Conservation (phyloP, 1,140 invertebrate species). For the Drosophila fuyamai region DNA sequence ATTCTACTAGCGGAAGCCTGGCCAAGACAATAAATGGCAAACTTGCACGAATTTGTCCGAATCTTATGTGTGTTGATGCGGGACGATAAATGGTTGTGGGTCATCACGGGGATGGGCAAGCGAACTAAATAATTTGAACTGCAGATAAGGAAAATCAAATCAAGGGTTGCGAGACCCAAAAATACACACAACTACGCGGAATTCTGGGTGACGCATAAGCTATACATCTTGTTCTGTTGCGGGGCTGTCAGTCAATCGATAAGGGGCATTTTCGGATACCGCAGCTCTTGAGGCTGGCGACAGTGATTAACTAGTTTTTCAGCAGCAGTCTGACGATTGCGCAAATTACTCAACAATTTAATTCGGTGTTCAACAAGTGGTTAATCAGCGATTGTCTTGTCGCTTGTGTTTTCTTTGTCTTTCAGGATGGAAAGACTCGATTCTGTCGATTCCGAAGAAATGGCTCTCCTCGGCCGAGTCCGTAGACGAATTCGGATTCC, state of each 20-base stretch:
- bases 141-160: constrained; percentile 40
- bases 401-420: constrained; percentile 38
- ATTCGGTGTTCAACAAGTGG: constrained; percentile 52
- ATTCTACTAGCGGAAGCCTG: constrained; percentile 46
- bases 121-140: constrained; percentile 23
- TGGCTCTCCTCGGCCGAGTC: constrained; percentile 87
- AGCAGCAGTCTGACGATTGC: constrained; percentile 6
- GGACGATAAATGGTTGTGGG: constrained; percentile 26
- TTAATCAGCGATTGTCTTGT: constrained; percentile 55
- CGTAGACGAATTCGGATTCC: constrained; percentile 85
- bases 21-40: constrained; percentile 62
- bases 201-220: constrained; percentile 31
- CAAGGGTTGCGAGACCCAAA: constrained; percentile 7
- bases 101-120: background rate
- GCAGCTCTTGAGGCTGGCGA: constrained; percentile 51
- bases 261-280: constrained; percentile 27
- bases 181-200: background rate
- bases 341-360: constrained; percentile 42
- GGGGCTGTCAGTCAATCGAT: constrained; percentile 37
- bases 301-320: constrained; percentile 62
- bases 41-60: constrained; percentile 46
- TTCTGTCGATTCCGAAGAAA: constrained; percentile 88
- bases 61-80: background rate
- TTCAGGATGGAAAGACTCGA: constrained; percentile 88
- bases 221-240: constrained; percentile 19